Evolutionary conservation across 1,140 invertebrate genomes (phyloP).

Genomic region (Alviniconcha marisindica): DNA sequence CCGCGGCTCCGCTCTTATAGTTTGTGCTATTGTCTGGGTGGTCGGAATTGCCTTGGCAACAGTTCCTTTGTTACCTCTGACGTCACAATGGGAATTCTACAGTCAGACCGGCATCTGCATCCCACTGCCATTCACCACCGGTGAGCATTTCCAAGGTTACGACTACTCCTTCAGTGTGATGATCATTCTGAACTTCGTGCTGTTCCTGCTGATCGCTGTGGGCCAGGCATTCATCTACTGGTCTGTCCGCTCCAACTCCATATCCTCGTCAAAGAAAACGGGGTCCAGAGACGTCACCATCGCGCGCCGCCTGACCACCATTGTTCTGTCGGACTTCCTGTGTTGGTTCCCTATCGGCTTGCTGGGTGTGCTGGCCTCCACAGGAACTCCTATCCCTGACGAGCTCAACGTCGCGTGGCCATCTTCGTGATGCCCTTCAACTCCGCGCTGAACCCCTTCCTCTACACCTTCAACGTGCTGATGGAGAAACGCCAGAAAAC

Average conservation of each 20-base stretch:
- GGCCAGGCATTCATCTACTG: slow-evolving; percentile 40
- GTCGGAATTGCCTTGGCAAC: slow-evolving; percentile 10
- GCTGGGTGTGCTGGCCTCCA: slow-evolving; percentile 35
- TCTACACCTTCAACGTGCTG: slow-evolving; percentile 36
- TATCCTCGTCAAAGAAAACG: background rate
- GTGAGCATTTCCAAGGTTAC: slow-evolving; percentile 40
- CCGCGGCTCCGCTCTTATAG: background rate
- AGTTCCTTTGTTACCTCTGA: slow-evolving; percentile 30
- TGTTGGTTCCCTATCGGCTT: slow-evolving; percentile 49
- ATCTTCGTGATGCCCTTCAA: slow-evolving; percentile 44
- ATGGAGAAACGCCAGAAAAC: no score
- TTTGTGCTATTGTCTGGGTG: slow-evolving; percentile 13
- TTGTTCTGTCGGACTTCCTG: slow-evolving; percentile 28
- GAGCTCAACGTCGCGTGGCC: slow-evolving; percentile 34
- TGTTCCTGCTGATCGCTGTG: slow-evolving; percentile 48
- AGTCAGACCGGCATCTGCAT: slow-evolving; percentile 52
- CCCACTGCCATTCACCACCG: slow-evolving; percentile 46
- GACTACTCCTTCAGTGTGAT: slow-evolving; percentile 52
- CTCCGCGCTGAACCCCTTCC: slow-evolving; percentile 43
- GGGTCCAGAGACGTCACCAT: slow-evolving; percentile 15
- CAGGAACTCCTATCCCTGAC: slow-evolving; percentile 34
- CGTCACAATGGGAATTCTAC: slow-evolving; percentile 49
- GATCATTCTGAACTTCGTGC: slow-evolving; percentile 49
- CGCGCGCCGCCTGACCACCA: slow-evolving; percentile 14
- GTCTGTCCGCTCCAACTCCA: background rate